phyloP scores from a whole-genome alignment of 92 coral and sea anemone species.

The Blastomussa wellsi region DNA sequence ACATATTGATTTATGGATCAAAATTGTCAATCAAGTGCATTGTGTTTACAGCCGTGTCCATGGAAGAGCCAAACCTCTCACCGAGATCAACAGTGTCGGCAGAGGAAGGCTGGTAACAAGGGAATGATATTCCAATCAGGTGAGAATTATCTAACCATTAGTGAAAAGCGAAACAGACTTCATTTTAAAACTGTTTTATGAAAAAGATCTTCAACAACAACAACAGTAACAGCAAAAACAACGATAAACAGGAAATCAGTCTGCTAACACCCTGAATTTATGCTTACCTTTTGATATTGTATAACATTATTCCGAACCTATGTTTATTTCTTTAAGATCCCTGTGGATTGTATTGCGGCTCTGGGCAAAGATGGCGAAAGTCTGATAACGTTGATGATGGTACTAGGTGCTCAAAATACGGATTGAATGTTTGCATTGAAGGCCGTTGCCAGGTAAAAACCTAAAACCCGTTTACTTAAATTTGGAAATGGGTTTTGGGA shows the following conservation, averaged over 20 bases:
- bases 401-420: constrained; percentile 60
- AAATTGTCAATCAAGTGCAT: background rate
- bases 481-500: background rate
- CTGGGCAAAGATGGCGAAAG: background rate
- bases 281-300: background rate
- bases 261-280: background rate
- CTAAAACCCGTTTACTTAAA: too few species aligned
- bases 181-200: too few species aligned
- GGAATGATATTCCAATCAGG: constrained; percentile 12
- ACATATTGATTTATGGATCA: background rate
- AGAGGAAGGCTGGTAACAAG: background rate
- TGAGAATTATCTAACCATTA: background rate
- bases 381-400: constrained; percentile 72
- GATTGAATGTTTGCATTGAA: constrained; percentile 68
- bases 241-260: too few species aligned
- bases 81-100: constrained; percentile 2
- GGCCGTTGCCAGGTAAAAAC: constrained; percentile 37
- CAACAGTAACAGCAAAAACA: too few species aligned
- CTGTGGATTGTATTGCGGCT: constrained; percentile 64
- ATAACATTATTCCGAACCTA: background rate
- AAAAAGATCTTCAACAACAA: background rate
- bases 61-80: background rate
- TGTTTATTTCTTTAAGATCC: constrained; percentile 37
- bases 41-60: constrained; percentile 7
- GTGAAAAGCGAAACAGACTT: too few species aligned